A percentile compares a stretch with the other conserved stretches of the same genome.
phyloP scores from a whole-genome alignment of 2,113 vertebrate genomes.

The Rhinichthys klamathensis region DNA sequence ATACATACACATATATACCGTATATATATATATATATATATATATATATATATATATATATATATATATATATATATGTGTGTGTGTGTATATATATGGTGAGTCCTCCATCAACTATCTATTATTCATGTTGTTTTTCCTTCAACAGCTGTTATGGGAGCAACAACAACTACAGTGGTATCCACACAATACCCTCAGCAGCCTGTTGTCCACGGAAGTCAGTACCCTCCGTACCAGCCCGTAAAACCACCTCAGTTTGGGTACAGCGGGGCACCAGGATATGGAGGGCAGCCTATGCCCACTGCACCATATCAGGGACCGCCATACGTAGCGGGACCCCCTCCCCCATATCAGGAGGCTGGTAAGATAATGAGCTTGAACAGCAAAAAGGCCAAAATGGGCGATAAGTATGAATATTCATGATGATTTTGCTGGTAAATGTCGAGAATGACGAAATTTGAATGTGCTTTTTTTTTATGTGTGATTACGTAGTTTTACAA shows the following conservation, averaged over 20 bases:
- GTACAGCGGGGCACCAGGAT: constrained; percentile 69
- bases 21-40: too few species aligned
- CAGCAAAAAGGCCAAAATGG: neutral
- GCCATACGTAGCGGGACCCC: constrained; percentile 76
- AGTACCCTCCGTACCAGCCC: constrained; percentile 83
- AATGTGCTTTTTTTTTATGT: neutral
- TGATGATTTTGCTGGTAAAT: neutral
- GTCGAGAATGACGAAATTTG: neutral
- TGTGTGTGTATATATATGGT: too few species aligned
- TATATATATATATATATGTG: too few species aligned
- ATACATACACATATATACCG: too few species aligned
- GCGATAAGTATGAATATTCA: neutral
- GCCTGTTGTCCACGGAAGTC: constrained; percentile 58
- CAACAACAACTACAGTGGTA: constrained; percentile 81
- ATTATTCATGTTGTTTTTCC: constrained; percentile 12
- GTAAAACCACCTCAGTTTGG: constrained; percentile 79
- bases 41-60: too few species aligned
- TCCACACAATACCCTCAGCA: constrained; percentile 77
- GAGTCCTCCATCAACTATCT: neutral
- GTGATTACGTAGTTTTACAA: neutral
- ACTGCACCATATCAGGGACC: constrained; percentile 72
- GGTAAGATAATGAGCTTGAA: constrained; percentile 61
- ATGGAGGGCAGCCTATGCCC: constrained; percentile 57
- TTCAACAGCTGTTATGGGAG: constrained; percentile 79
- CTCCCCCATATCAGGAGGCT: constrained; percentile 87